phyloP scores from a whole-genome alignment of 2,797 vertebrate species.

The Novumbra hubbsi region DNA sequence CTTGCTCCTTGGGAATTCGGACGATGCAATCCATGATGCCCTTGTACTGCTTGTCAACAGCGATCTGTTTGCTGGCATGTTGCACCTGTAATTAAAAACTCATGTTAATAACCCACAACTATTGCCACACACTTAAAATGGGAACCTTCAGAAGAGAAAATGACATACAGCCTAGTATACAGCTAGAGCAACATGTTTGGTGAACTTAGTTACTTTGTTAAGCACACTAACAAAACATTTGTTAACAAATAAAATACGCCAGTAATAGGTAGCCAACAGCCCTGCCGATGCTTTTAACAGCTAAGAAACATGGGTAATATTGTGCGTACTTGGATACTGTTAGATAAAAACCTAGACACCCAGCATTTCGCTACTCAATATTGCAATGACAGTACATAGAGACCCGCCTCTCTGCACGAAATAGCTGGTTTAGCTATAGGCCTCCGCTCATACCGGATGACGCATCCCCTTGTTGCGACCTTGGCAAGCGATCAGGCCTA shows the following conservation, averaged over 20 bases:
- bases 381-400: neutral
- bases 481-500: constrained; percentile 51
- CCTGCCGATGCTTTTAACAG: neutral
- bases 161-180: neutral
- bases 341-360: neutral
- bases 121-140: too few species aligned
- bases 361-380: neutral
- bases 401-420: neutral
- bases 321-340: neutral
- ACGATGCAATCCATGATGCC: constrained; percentile 88
- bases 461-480: constrained; percentile 68
- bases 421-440: neutral
- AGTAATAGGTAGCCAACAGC: neutral
- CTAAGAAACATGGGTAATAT: neutral
- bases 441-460: neutral
- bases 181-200: neutral
- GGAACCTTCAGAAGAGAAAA: neutral
- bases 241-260: neutral
- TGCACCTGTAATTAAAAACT: constrained; percentile 67
- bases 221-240: neutral
- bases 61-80: constrained; percentile 90
- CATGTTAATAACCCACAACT: neutral
- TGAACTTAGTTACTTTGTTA: neutral
- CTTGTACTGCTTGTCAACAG: constrained; percentile 86
- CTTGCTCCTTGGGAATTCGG: constrained; percentile 91